phyloP scores from a whole-genome alignment of 2,797 vertebrate species.

The Neosilurus mollespiculum region DNA sequence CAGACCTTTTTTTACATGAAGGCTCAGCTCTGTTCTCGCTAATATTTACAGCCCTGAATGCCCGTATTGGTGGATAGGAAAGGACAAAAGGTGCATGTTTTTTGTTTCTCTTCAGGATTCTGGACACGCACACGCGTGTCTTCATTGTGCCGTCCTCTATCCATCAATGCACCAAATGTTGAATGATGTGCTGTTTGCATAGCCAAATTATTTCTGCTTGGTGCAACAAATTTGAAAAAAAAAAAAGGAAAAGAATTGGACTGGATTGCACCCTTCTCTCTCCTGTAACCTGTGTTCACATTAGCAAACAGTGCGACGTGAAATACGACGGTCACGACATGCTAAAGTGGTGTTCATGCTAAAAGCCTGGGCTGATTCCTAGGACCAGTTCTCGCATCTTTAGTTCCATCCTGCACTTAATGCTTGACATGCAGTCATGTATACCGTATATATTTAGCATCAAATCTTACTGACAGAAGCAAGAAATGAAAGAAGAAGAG shows the following conservation, averaged over 20 bases:
- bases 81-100: not conserved
- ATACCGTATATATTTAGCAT: not conserved
- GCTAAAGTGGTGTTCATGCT: not conserved
- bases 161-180: not conserved
- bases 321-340: not conserved
- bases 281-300: not conserved
- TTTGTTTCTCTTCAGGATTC: constrained; percentile 7
- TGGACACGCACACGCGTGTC: not conserved
- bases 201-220: not conserved
- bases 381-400: not conserved
- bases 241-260: not conserved
- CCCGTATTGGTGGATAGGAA: not conserved
- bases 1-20: not conserved
- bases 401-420: not conserved
- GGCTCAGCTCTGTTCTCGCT: not conserved
- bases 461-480: no score
- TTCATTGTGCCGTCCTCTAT: not conserved
- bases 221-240: not conserved
- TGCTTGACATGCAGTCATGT: not conserved
- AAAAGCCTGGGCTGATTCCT: not conserved
- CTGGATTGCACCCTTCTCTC: not conserved
- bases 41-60: not conserved
- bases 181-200: not conserved
- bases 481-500: not conserved
- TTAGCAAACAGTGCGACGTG: not conserved